Evolutionary conservation across 2,888 invertebrate species (phyloP).

Genomic region (Lithodes maja): DNA sequence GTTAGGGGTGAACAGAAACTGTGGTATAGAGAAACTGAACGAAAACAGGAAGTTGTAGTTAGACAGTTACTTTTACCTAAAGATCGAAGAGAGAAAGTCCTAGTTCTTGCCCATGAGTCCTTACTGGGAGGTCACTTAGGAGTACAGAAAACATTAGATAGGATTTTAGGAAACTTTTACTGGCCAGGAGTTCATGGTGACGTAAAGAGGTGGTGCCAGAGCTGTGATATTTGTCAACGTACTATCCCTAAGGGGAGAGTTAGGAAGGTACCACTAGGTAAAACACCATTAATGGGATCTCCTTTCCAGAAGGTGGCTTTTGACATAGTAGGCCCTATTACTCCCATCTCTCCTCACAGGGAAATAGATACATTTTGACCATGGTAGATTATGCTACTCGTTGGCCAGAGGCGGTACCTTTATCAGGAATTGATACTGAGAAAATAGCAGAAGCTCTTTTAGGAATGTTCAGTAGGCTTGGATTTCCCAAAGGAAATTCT

Average conservation of each 20-base stretch:
- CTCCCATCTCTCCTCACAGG: not conserved
- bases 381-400: not conserved
- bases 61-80: not conserved
- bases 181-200: not conserved
- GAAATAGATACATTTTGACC: constrained; percentile 8
- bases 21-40: not conserved
- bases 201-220: not conserved
- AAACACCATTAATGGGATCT: not conserved
- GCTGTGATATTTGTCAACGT: not conserved
- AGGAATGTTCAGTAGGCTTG: not conserved
- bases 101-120: not conserved
- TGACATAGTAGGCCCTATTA: not conserved
- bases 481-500: not conserved
- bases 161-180: not conserved
- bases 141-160: not conserved
- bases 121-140: not conserved
- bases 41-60: not conserved
- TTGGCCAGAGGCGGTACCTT: not conserved
- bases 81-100: not conserved
- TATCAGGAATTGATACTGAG: not conserved
- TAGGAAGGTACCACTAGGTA: not conserved
- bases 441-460: not conserved
- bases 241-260: not conserved
- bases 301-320: not conserved
- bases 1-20: not conserved